phyloP scores from a whole-genome alignment of 2,888 invertebrate species.

The Phaonia tiefii region DNA sequence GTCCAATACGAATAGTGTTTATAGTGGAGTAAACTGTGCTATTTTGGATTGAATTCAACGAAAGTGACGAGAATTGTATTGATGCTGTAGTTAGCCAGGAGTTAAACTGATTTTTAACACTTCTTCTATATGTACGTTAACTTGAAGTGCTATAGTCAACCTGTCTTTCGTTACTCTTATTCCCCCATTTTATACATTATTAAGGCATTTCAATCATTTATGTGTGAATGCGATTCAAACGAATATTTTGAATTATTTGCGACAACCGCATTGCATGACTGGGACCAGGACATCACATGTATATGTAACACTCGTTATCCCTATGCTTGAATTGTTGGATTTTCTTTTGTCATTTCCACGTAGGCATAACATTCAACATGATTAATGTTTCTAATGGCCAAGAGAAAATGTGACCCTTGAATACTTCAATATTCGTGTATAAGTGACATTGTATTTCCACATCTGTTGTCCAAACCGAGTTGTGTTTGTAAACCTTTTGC shows the following conservation, averaged over 20 bases:
- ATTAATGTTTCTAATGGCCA: slow-evolving; percentile 46
- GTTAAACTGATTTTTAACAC: slow-evolving; percentile 48
- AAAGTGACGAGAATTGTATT: slow-evolving; percentile 22
- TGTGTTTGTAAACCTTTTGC: not conserved
- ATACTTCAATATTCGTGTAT: no score
- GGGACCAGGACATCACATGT: no score
- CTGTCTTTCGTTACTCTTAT: no score
- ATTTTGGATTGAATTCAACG: not conserved
- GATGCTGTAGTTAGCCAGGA: slow-evolving; percentile 5
- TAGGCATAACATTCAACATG: no score
- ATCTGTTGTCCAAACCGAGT: no score
- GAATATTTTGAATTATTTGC: slow-evolving; percentile 24
- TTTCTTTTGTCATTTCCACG: no score
- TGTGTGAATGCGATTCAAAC: slow-evolving; percentile 32
- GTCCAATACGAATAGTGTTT: not conserved
- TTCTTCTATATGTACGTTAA: no score
- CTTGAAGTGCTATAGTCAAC: no score
- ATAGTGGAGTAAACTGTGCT: no score
- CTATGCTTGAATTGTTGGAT: no score
- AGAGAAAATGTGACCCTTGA: not conserved
- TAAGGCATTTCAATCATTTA: slow-evolving; percentile 56
- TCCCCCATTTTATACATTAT: slow-evolving; percentile 53
- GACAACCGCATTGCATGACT: not conserved
- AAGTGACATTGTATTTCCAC: no score
- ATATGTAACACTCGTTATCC: no score